Conservation (phyloP, 2,797 vertebrate species). For the Pagetopsis macropterus region DNA sequence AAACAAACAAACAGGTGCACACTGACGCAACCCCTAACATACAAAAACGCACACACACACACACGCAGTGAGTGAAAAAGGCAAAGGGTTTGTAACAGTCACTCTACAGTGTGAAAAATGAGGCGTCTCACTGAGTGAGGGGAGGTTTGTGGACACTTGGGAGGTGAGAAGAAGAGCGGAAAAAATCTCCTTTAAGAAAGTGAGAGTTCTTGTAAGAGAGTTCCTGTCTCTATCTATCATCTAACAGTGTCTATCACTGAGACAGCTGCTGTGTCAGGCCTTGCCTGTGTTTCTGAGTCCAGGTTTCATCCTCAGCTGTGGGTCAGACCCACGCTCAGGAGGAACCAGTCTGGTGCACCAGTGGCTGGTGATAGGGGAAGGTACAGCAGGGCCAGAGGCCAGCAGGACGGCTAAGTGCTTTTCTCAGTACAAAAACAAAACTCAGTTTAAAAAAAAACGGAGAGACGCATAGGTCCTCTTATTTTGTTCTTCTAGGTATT, state of each 20-base stretch:
- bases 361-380: slow-evolving; percentile 92
- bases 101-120: slow-evolving; percentile 96
- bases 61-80: slow-evolving; percentile 86
- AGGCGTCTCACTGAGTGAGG: slow-evolving; percentile 91
- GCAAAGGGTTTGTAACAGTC: slow-evolving; percentile 97
- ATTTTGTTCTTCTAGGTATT: slow-evolving; percentile 81
- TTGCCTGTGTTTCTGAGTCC: slow-evolving; percentile 79
- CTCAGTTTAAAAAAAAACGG: slow-evolving; percentile 73
- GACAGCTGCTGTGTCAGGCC: slow-evolving; percentile 83
- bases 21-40: slow-evolving; percentile 75
- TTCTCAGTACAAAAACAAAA: slow-evolving; percentile 86
- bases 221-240: slow-evolving; percentile 82
- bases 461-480: slow-evolving; percentile 82
- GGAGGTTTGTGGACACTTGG: slow-evolving; percentile 95
- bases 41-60: slow-evolving; percentile 67
- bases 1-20: slow-evolving; percentile 61
- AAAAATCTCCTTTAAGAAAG: slow-evolving; percentile 83
- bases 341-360: slow-evolving; percentile 84
- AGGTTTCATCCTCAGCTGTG: slow-evolving; percentile 76
- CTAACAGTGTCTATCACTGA: slow-evolving; percentile 82
- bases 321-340: slow-evolving; percentile 80
- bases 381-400: slow-evolving; percentile 92
- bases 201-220: slow-evolving; percentile 82
- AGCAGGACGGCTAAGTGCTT: slow-evolving; percentile 97
- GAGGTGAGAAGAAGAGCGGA: slow-evolving; percentile 85